phyloP scores from a whole-genome alignment of 2,113 vertebrate species.

The Thamnophis sirtalis region DNA sequence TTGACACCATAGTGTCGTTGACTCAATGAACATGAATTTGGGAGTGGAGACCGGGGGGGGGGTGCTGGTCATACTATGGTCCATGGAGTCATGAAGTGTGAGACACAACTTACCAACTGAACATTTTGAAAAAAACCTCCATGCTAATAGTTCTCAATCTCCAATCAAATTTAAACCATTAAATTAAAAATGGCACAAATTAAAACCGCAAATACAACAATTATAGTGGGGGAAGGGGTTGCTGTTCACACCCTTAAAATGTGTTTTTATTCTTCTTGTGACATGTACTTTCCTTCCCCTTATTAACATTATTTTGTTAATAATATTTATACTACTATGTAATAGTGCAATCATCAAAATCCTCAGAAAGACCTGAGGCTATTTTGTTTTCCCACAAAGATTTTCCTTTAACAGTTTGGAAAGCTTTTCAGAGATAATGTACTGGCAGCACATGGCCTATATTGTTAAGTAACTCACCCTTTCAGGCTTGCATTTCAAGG shows the following conservation, averaged over 20 bases:
- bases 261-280: background rate
- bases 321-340: background rate
- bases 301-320: background rate
- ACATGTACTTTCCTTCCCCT: background rate
- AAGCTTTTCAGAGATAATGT: conserved; percentile 27
- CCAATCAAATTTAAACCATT: background rate
- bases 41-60: too few species aligned
- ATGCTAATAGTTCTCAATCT: background rate
- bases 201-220: background rate
- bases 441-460: conserved; percentile 43
- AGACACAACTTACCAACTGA: too few species aligned
- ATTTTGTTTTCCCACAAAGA: conserved; percentile 2
- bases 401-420: background rate
- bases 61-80: too few species aligned
- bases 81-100: too few species aligned
- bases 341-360: background rate
- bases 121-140: background rate
- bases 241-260: background rate
- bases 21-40: too few species aligned
- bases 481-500: conserved; percentile 62
- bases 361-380: background rate
- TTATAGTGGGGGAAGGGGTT: background rate
- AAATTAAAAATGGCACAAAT: background rate
- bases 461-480: conserved; percentile 50
- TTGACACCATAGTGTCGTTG: too few species aligned